phyloP scores from a whole-genome alignment of 2,113 vertebrate species.

The Anser brachyrhynchus region DNA sequence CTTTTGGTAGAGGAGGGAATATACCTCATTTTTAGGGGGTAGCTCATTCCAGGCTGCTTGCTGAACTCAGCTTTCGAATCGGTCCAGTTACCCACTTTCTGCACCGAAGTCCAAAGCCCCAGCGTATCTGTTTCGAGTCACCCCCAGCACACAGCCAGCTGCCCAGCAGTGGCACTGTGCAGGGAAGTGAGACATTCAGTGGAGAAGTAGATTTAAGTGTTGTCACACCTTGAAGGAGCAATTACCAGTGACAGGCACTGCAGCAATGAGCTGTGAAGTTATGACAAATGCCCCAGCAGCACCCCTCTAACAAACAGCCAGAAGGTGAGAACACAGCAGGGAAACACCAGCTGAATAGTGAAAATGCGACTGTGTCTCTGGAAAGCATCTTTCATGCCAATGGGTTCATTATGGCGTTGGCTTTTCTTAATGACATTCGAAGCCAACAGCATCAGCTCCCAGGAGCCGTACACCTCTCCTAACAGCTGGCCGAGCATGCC shows the following conservation, averaged over 20 bases:
- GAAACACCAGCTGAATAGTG: not conserved
- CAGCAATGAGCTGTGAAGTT: constrained; percentile 24
- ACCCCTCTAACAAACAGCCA: not conserved
- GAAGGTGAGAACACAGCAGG: not conserved
- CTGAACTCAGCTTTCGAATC: not conserved
- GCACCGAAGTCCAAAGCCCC: not conserved
- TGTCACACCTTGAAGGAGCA: not conserved
- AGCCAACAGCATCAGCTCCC: not conserved
- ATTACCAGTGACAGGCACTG: not conserved
- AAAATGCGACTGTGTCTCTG: not conserved
- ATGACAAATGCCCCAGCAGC: constrained; percentile 21
- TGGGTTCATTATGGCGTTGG: not conserved
- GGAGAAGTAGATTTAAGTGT: not conserved
- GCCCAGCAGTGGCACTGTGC: accelerated
- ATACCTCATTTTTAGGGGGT: not conserved
- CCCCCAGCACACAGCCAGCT: not conserved
- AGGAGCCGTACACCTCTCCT: not conserved
- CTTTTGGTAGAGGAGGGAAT: not conserved
- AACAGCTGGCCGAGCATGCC: not conserved
- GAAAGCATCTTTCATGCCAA: not conserved
- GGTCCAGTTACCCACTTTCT: not conserved
- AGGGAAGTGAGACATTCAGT: not conserved
- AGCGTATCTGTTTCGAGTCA: not conserved
- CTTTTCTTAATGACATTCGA: not conserved
- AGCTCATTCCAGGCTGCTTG: not conserved